Evolutionary conservation across 2,888 invertebrate species (phyloP), one percentile per base, ranked within the genome.

Genomic region (Cremastinae sp.): DNA sequence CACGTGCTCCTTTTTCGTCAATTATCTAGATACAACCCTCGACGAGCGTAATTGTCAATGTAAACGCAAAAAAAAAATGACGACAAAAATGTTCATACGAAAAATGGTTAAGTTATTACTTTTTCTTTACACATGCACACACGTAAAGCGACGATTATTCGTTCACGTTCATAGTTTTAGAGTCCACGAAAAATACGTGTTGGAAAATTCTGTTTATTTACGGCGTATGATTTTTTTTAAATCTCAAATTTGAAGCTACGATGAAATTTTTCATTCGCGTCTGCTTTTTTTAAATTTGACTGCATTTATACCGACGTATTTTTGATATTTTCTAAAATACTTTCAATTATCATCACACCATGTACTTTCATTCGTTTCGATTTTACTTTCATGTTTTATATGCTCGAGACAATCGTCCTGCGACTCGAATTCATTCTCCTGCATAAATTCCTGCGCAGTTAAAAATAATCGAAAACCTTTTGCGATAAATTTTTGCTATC

Each of bases 341-440:
- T 84, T 84, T 84, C 84, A 80, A 77, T 66, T 41, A 66, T 74
- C 84, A 82, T 84, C 82, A 79, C 39, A 28, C 72, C 66, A 55
- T 81, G 81, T 85, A 87, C 86, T 87, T 87, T 87, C 87, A 86
- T 85, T 80, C 79, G 82, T 85, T 82, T 81, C 45, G 10, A 47
- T 59, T 78, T 74, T 62, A 58, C 5, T 64, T 58, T 47, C 39
- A 20, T 37, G 20, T 58, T n/a, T 49, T 71, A 39, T 12, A 66
- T 56, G 8, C 18, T 49, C 16, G 18, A 28, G n/a, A 64, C 58
- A 59, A 69, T 76, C 64, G 62, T 73, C 69, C 76, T 73, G 76
- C 73, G 73, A 76, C 76, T 56, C 76, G 14, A 16, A 51, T 35
- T 45, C 39, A 22, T 20, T 37, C 51, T 8, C 14, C 37, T 10